phyloP scores from a whole-genome alignment of 2,888 invertebrate species.

The Encarsia formosa region DNA sequence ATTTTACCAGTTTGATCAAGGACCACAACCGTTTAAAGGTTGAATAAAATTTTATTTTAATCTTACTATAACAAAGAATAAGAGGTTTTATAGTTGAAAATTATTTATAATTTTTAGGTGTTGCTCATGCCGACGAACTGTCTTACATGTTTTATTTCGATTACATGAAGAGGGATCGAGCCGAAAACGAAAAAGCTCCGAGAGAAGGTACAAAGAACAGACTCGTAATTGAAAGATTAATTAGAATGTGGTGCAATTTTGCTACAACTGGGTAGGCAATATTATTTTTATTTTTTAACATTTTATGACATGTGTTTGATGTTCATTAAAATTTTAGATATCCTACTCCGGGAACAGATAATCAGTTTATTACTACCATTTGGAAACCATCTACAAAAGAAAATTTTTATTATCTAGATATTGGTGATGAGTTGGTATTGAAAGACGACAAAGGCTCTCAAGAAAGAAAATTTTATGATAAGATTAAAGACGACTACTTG shows the following conservation, averaged over 20 bases:
- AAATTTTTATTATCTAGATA: conserved; percentile 31
- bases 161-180: conserved; percentile 26
- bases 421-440: conserved; percentile 25
- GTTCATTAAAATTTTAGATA: conserved; percentile 29
- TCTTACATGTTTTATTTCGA: conserved; percentile 55
- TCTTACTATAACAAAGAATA: no score
- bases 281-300: background rate
- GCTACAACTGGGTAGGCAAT: conserved; percentile 37
- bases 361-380: conserved; percentile 17
- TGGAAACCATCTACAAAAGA: conserved; percentile 32
- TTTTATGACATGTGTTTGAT: background rate
- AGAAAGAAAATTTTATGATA: background rate
- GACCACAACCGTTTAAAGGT: conserved; percentile 14
- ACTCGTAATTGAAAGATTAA: conserved; percentile 31
- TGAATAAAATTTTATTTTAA: no score
- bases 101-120: conserved; percentile 45
- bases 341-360: conserved; percentile 33
- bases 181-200: conserved; percentile 1
- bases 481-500: no score
- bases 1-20: conserved; percentile 8
- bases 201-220: conserved; percentile 32
- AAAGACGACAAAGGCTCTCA: conserved; percentile 11
- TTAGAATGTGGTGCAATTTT: conserved; percentile 39
- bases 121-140: conserved; percentile 61
- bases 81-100: no score